Conservation (phyloP, 1,140 invertebrate species). For the Grapholita molesta region DNA sequence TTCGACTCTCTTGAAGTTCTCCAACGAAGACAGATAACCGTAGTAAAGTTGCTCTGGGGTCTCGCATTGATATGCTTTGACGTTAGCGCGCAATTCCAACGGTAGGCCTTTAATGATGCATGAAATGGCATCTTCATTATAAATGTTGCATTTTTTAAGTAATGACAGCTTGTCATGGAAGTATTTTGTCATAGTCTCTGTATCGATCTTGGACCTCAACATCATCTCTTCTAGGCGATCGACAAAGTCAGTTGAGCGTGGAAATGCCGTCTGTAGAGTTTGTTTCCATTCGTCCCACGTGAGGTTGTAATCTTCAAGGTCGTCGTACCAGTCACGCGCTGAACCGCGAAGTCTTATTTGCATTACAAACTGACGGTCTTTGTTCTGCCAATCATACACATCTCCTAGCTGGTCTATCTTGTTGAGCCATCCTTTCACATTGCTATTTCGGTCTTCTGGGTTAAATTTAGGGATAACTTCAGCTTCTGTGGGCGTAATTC, state of each 20-base stretch:
- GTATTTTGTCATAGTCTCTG: constrained; percentile 30
- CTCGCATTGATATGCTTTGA: constrained; percentile 24
- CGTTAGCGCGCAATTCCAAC: constrained; percentile 26
- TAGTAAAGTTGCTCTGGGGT: constrained; percentile 26
- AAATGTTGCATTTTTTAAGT: constrained; percentile 31
- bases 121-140: constrained; percentile 26
- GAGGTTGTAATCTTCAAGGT: constrained; percentile 21
- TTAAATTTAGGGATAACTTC: constrained; percentile 36
- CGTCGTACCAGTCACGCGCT: constrained; percentile 25
- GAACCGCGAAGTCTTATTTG: constrained; percentile 23
- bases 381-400: constrained; percentile 27
- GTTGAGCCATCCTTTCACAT: constrained; percentile 34
- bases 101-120: constrained; percentile 35
- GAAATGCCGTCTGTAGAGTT: constrained; percentile 30
- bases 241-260: constrained; percentile 26
- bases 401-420: constrained; percentile 38
- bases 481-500: constrained; percentile 23
- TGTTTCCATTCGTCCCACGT: constrained; percentile 38
- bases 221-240: constrained; percentile 22
- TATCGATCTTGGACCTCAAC: constrained; percentile 17
- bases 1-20: constrained; percentile 18
- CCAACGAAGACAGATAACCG: constrained; percentile 21
- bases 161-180: constrained; percentile 29
- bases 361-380: constrained; percentile 26
- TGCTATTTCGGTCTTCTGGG: constrained; percentile 29